These are phyloP conservation scores for Pachymerium ferrugineum DNA, from an alignment of 2,888 invertebrate species.

Conservation along the genomic window DNA sequence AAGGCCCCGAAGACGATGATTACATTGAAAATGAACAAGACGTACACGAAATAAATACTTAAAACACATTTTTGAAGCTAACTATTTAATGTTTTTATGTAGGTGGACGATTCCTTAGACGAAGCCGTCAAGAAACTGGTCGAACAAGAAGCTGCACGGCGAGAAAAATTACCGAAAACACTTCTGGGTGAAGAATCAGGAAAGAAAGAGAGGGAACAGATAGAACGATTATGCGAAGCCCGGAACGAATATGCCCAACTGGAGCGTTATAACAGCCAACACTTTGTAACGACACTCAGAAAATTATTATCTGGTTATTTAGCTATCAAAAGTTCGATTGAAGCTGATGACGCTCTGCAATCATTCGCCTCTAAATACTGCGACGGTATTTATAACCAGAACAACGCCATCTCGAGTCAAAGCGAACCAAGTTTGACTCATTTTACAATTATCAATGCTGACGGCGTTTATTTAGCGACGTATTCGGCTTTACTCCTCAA, in stretches of 20 bases:
- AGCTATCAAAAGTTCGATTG: conserved; percentile 70
- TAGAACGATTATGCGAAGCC: conserved; percentile 38
- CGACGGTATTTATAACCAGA: conserved; percentile 51
- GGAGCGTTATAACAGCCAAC: conserved; percentile 77
- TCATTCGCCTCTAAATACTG: conserved; percentile 88
- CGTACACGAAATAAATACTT: neutral
- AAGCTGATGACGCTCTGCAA: conserved; percentile 85
- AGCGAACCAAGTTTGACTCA: conserved; percentile 29
- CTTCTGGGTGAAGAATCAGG: conserved; percentile 38
- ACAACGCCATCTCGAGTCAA: conserved; percentile 30
- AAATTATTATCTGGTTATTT: conserved; percentile 71
- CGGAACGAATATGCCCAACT: conserved; percentile 39
- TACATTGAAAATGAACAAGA: conserved; percentile 19
- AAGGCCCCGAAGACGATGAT: conserved; percentile 62
- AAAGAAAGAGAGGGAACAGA: conserved; percentile 39
- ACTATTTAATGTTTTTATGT: neutral
- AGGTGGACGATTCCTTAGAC: conserved; percentile 28
- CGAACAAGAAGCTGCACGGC: conserved; percentile 34
- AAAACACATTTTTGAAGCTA: neutral
- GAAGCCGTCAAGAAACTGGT: conserved; percentile 31
- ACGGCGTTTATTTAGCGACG: conserved; percentile 86
- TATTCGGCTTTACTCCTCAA: conserved; percentile 78
- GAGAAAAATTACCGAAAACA: conserved; percentile 38
- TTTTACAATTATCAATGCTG: conserved; percentile 74
- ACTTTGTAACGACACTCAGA: conserved; percentile 70